Base-by-base conservation (phyloP, 2,113 vertebrate genomes). In the Ciconia boyciana region DNA sequence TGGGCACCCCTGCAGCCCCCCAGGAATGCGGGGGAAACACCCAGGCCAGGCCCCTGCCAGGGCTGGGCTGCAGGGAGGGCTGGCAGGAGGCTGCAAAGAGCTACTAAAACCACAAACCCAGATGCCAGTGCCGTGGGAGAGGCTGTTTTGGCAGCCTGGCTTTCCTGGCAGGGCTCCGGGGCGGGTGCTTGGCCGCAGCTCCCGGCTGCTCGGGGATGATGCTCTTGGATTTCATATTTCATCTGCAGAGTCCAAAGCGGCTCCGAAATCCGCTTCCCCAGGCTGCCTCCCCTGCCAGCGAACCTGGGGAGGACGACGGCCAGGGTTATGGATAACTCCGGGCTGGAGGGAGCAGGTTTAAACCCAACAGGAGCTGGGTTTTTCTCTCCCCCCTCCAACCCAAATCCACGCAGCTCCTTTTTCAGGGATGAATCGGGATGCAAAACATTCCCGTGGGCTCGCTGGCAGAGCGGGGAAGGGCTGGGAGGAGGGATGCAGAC, bases 291-390 rank as follows among this genome's bases (percentile, higher is more conserved):
- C 39, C 46, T 14, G 41, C 62, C 76, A 43, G 46, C 15, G n/a
- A 31, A 26, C 13, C 22, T 2, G 1, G 31, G 1, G 20, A 32
- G 69, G 44, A 6, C 1, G 9, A 58, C 26, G 34, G 8, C n/a
- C 31, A 7, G 55, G 22, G 18, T 29, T 7, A 7, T 0, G 21
- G 55, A 9, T 12, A 57, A 48, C 41, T 6, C 43, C 1, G 2
- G 26, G 36, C 9, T 22, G 44, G 28, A 43, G 14, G 52, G 39
- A 71, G 65, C 13, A 4, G 65, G 29, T 60, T 52, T 46, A 52
- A 65, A 54, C 34, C 39, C 39, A 39, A 39, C 43, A 16, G 4
- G 34, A 16, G 19, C 11, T 21, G n/a, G 6, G 24, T 69, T 57
- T 24, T 32, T 36, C 19, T n/a, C 18, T 16, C 24, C 28, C 7